Conservation (phyloP, 2,113 vertebrate genomes). For the Collichthys lucidus region DNA sequence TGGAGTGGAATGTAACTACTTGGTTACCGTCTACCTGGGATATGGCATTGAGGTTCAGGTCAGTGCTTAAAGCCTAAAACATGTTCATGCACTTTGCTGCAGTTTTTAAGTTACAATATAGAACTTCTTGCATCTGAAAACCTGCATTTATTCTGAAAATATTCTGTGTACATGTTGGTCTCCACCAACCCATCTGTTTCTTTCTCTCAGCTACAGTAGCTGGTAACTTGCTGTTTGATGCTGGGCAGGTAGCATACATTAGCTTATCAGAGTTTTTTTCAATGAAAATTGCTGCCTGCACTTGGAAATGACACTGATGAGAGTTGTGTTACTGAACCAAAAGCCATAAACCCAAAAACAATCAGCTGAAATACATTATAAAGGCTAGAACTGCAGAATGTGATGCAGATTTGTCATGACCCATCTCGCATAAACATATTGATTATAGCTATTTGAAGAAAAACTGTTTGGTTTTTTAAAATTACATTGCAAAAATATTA, state of each 20-base stretch:
- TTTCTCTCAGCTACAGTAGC: not conserved
- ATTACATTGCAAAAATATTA: not conserved
- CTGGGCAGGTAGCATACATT: not conserved
- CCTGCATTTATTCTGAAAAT: not conserved
- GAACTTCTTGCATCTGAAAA: not conserved
- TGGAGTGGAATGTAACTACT: constrained; percentile 91
- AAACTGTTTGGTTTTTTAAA: constrained; percentile 7
- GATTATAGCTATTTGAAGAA: not conserved
- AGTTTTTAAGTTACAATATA: not conserved
- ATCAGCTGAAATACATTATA: constrained; percentile 18
- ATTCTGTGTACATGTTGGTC: not conserved
- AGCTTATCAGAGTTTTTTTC: not conserved
- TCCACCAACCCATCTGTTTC: not conserved
- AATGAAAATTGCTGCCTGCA: not conserved
- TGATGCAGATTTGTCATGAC: constrained; percentile 7
- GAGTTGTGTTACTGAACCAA: not conserved
- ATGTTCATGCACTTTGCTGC: constrained; percentile 17
- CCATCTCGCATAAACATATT: not conserved
- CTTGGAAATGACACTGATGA: not conserved
- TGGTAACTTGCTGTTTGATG: not conserved
- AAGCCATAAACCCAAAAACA: constrained; percentile 18
- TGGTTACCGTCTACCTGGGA: constrained; percentile 93
- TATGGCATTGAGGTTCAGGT: constrained; percentile 98
- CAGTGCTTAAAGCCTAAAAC: constrained; percentile 61
- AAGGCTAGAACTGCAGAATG: constrained; percentile 17